phyloP scores from a whole-genome alignment of 2,797 vertebrate genomes.

The Heliangelus exortis region DNA sequence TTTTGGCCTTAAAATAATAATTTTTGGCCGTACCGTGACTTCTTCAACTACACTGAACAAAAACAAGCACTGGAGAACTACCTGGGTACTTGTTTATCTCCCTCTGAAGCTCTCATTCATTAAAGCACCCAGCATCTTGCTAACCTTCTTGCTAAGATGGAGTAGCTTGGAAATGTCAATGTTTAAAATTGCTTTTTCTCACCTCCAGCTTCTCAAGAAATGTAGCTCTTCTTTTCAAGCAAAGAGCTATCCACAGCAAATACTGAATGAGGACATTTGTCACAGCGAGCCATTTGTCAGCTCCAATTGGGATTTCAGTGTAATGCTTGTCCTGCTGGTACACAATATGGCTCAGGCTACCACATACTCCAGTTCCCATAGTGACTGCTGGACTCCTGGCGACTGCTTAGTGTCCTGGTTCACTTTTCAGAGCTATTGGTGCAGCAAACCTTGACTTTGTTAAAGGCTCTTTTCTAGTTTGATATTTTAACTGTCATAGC shows the following conservation, averaged over 20 bases:
- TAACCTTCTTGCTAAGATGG: not conserved
- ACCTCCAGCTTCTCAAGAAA: conserved; percentile 31
- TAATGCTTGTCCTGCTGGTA: conserved; percentile 44
- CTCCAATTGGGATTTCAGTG: conserved; percentile 28
- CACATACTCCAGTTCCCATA: not conserved
- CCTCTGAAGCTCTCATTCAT: not conserved
- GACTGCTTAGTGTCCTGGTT: not conserved
- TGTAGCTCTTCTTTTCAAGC: not conserved
- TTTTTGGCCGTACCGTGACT: not conserved
- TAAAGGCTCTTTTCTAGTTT: not conserved
- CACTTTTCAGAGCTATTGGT: not conserved
- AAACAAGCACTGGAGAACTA: not conserved
- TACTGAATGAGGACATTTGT: conserved; percentile 31
- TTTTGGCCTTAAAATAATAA: not conserved
- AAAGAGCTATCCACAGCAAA: conserved; percentile 17
- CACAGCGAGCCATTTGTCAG: conserved; percentile 39
- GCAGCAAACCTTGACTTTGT: not conserved
- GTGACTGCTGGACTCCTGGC: conserved; percentile 15
- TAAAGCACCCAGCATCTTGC: not conserved
- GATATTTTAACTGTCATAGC: not conserved
- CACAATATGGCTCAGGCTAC: conserved; percentile 19
- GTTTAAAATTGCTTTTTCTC: conserved; percentile 42
- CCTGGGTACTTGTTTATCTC: not conserved
- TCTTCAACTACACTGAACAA: not conserved
- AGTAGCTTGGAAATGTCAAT: not conserved